Evolutionary conservation across 2,797 vertebrate species (phyloP), one percentile per base, ranked within the genome.

Genomic region (Podarcis lilfordi): DNA sequence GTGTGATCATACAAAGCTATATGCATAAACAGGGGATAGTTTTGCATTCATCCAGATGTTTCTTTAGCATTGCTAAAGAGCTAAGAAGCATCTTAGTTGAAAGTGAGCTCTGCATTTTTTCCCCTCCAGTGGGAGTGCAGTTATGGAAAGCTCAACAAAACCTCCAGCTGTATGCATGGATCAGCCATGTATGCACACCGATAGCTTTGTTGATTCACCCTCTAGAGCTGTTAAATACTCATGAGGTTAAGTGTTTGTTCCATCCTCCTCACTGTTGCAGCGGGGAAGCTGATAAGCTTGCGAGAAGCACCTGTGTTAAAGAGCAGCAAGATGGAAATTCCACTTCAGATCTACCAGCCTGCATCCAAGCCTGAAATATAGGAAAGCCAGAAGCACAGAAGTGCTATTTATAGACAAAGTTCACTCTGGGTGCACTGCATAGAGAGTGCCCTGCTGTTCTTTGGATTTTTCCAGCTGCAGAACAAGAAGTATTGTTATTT

Each of bases 281-380:
- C 11, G 17, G 19, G 25, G 37, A 43, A 66, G 37, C 23, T 29
- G 23, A 29, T 66, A 59, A 77, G 4, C 40, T 79, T n/a, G 32
- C 35, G 74, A 68, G 40, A 69, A 68, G 64, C n/a, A 8, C 6
- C 13, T 37, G n/a, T 37, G 23, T 45, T 50, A 69, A 86, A 55
- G 11, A 69, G 9, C 10, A 85, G n/a, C 45, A 74, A 72, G 72
- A 61, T 32, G 59, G 45, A 64, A 76, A 85, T 21, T 19, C 35
- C n/a, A 29, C 55, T 85, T 32, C 29, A 72, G n/a, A n/a, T 75
- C 45, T 19, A 59, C 11, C 74, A 37, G 23, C 13, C 25, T 76
- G 68, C 40, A 78, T 86, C 21, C 74, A 85, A 78, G 84, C 37
- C 75, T 79, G n/a, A 68, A 69, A 86, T 45, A 75, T 9, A 40